These are phyloP conservation scores for Catharus bicknelli DNA, from an alignment of 2,113 vertebrate species.

Conservation along the genomic window DNA sequence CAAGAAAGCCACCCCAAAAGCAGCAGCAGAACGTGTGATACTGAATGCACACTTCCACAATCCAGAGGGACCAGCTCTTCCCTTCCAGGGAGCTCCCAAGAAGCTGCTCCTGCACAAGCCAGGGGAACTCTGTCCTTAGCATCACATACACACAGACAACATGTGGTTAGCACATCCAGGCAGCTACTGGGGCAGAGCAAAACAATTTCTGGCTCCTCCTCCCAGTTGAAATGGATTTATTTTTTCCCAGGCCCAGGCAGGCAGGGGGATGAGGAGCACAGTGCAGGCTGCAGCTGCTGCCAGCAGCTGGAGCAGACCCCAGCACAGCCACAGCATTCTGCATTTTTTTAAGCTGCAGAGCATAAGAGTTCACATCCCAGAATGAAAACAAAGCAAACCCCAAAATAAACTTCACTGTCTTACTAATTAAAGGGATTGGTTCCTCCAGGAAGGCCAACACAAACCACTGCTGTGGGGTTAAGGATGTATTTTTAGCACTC, in stretches of 20 bases:
- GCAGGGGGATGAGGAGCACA: background rate
- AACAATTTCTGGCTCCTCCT: background rate
- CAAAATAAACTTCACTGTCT: slow-evolving; percentile 23
- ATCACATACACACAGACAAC: fast-evolving
- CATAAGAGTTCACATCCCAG: slow-evolving; percentile 10
- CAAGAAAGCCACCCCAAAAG: background rate
- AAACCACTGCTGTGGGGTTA: slow-evolving; percentile 7
- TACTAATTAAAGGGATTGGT: slow-evolving; percentile 33
- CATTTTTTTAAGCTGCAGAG: background rate
- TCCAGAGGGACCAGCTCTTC: background rate
- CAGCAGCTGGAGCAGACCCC: background rate
- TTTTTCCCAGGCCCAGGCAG: background rate
- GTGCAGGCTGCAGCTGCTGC: background rate
- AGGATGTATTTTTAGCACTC: background rate
- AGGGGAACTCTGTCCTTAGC: background rate
- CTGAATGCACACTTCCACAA: fast-evolving
- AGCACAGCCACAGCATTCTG: background rate
- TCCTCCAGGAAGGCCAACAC: slow-evolving; percentile 19
- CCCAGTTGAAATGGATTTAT: fast-evolving
- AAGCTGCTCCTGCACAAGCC: fast-evolving
- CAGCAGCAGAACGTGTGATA: fast-evolving
- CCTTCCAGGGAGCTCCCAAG: fast-evolving
- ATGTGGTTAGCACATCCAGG: background rate
- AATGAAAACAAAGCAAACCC: slow-evolving; percentile 26
- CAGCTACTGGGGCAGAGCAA: background rate